Base-by-base conservation (phyloP, 2,797 vertebrate genomes). In the Bovichtus variegatus region DNA sequence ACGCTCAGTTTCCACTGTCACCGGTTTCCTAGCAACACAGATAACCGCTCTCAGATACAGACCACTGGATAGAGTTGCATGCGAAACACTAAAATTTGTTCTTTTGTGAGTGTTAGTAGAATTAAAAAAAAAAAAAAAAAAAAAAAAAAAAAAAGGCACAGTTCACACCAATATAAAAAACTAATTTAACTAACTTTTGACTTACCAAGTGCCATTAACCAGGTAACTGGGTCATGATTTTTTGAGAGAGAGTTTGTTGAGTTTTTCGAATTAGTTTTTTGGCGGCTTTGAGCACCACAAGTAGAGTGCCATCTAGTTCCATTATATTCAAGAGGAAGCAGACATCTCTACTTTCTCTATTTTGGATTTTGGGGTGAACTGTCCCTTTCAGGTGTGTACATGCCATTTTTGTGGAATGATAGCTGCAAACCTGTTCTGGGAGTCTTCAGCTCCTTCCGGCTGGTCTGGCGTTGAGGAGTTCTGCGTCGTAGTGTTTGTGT, bases 1-100 rank as follows among this genome's bases (percentile, higher is more conserved):
- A 13, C 89, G 90, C 58, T 96, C 96, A 18, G 90, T 85, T 75
- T 94, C 95, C 71, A 61, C 85, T 4, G 36, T 69, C 41, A n/a
- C 83, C 0, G 68, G 87, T 91, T 89, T 94, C 94, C 93, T 94
- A 93, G 92, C 87, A 91, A 94, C 93, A 92, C 78, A 92, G 71
- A 89, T 70, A 79, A 75, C 63, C 19, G 4, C 61, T 76, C 47
- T 87, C 65, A 92, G 68, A 60, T 77, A 67, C 63, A 49, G 64
- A 75, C 27, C 73, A 66, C 61, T 54, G 34, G 54, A 69, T 34
- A 69, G 71, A 78, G 55, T 36, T 81, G 67, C 10, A 84, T 75
- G 58, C 27, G 71, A 78, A 82, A 69, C 43, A 74, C n/a, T 54
- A 54, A 64, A 11, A 69, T 51, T 50, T 54, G 64, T 70, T 63